Evolutionary conservation across 2,113 vertebrate species (phyloP).

Genomic region (Macrotus californicus): DNA sequence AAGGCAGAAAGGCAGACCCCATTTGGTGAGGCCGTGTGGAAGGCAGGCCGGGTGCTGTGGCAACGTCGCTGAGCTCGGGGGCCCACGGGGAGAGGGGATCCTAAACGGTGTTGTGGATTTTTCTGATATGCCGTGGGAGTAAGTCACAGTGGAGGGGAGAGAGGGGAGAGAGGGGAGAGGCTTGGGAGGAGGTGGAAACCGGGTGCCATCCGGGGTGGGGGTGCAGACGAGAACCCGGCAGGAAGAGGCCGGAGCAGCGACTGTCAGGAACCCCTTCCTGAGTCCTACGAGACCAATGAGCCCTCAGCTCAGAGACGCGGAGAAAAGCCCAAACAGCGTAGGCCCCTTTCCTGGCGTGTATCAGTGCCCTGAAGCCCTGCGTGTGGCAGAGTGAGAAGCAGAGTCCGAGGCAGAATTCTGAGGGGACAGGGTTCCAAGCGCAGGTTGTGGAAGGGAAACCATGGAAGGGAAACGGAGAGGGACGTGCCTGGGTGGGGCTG

Average conservation of each 20-base stretch:
- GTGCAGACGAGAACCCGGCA: not conserved
- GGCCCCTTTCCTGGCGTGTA: not conserved
- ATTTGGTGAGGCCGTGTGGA: not conserved
- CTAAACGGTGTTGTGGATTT: accelerated
- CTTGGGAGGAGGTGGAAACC: not conserved
- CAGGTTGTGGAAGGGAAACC: not conserved
- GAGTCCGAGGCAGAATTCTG: not conserved
- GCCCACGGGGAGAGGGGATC: not conserved
- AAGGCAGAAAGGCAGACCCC: not conserved
- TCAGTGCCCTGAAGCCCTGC: not conserved
- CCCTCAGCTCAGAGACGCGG: not conserved
- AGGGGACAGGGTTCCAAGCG: not conserved
- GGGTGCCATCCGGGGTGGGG: not conserved
- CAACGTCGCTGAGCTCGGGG: not conserved
- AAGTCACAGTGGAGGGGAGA: not conserved
- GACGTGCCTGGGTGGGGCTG: not conserved
- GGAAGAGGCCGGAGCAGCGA: not conserved
- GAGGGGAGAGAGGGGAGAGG: not conserved
- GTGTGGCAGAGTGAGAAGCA: not conserved
- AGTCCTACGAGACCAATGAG: not conserved
- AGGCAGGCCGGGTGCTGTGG: not conserved
- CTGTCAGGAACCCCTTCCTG: not conserved
- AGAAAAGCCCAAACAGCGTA: not conserved
- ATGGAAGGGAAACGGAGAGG: not conserved
- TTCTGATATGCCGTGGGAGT: not conserved